Conservation (phyloP, 2,797 vertebrate species). For the Halcyon smyrnensis region DNA sequence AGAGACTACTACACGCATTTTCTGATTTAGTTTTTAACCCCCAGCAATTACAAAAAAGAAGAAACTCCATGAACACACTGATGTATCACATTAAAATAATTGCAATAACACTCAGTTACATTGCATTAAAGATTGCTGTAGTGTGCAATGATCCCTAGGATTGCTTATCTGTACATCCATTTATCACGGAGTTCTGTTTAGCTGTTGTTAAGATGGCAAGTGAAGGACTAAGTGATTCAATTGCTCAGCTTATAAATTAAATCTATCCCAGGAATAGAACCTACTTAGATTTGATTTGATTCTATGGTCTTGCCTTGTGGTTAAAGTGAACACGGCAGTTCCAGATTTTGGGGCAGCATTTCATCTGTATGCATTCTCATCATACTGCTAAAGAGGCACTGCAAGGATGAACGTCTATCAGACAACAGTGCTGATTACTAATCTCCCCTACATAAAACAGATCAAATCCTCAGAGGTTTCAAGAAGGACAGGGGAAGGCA, state of each 20-base stretch:
- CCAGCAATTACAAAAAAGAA: background rate
- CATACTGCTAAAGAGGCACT: fast-evolving
- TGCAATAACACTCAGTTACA: background rate
- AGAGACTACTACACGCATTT: background rate
- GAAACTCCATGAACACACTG: background rate
- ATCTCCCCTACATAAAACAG: background rate
- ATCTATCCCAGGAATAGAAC: background rate
- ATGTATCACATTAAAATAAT: background rate
- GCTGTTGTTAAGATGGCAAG: background rate
- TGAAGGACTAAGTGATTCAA: background rate
- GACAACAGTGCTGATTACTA: background rate
- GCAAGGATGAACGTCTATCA: background rate
- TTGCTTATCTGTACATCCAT: background rate
- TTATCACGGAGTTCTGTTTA: background rate
- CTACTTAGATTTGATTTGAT: background rate
- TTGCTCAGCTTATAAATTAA: background rate
- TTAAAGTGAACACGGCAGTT: background rate
- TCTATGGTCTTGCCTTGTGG: background rate
- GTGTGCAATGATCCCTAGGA: background rate
- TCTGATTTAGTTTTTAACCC: background rate
- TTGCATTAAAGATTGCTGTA: background rate
- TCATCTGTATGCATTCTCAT: background rate
- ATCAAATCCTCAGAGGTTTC: background rate
- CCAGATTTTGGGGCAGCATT: background rate
- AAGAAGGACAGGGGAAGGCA: background rate